Base-by-base conservation (phyloP, 2,113 vertebrate species). In the Oncorhynchus clarkii region DNA sequence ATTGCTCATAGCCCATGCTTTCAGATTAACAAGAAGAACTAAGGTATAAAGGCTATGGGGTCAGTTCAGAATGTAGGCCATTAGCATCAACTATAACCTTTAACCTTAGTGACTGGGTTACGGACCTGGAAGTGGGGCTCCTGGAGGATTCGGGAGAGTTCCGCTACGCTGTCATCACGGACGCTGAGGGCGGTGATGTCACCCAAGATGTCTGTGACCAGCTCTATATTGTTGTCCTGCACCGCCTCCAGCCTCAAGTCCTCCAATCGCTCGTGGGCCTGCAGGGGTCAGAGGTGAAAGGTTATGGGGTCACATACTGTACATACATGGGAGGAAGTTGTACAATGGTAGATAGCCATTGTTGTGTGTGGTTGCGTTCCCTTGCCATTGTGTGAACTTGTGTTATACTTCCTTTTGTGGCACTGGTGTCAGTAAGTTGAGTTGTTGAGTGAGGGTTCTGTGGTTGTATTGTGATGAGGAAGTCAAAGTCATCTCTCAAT, bases 181-280 rank as follows among this genome's bases (percentile, higher is more conserved):
- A 93, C 91, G 70, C 92, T 90, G 81, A 99, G 93, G 13, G 92
- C 93, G 83, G 87, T 95, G 88, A 99, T 97, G 83, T 99, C 97
- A 48, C 97, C 96, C 83, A 99, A 93, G 92, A 99, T 99, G 88
- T 98, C 97, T 67, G 96, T 97, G 88, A 99, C 95, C 85, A 99
- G 79, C 88, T 99, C 97, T 85, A 99, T 83, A 65, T 99, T 99
- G 89, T 98, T 98, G 87, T 99, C 97, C 92, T 98, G 96, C 88
- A 99, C 97, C 18, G 98, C 98, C 89, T 99, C 96, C 82, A 99
- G 92, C 92, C 97, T 98, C 78, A 96, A 94, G 82, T 99, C 97
- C 91, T 99, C 98, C 88, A 97, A 90, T 82, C 94, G 93, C 79
- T 98, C 96, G 0, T 97, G 96, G 92, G 95, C 96, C 98, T 99